Evolutionary conservation across 2,113 vertebrate species (phyloP), one percentile per base, ranked within the genome.

Genomic region (Elanus axillaris): DNA sequence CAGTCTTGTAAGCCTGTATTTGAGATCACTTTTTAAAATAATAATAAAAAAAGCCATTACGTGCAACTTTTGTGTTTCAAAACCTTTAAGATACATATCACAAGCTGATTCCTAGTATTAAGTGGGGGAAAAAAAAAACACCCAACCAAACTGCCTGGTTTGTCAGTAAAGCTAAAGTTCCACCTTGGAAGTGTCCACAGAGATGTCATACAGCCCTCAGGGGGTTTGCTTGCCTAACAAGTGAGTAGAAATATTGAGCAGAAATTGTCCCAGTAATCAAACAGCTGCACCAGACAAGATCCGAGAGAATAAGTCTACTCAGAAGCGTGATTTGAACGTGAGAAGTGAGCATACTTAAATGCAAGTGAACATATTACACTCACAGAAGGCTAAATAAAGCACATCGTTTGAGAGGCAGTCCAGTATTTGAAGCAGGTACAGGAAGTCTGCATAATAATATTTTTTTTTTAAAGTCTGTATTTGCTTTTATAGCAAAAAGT

Each of bases 321-420:
- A 5, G n/a, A 17, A 34, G 47, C 12, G 1, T 3, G 3, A 27
- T 12, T 5, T 38, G 58, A 15, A 12, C 0, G 0, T 7, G 15
- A 52, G 66, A 12, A 16, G 18, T 10, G 52, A 45, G 40, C 19
- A 12, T 4, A 15, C 5, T 16, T 6, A 13, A 13, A 20, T 19
- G 8, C 55, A 8, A 6, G 2, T 21, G 26, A 25, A 16, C 10
- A 11, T 25, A 8, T 34, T 5, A 23, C 19, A 3, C 40, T 16
- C 11, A 2, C n/a, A 31, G n/a, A 11, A 12, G 25, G 12, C 19
- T 45, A 64, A 38, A n/a, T 13, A 47, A 25, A 56, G 75, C 40
- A 16, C 8, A 1, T 5, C 19, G 23, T 8, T 16, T 40, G 47
- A 34, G 75, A 10, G 47, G 2, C 10, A 40, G 45, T 2, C 21